Evolutionary conservation across 1,140 invertebrate genomes (phyloP).

Genomic region (Ooceraea biroi): DNA sequence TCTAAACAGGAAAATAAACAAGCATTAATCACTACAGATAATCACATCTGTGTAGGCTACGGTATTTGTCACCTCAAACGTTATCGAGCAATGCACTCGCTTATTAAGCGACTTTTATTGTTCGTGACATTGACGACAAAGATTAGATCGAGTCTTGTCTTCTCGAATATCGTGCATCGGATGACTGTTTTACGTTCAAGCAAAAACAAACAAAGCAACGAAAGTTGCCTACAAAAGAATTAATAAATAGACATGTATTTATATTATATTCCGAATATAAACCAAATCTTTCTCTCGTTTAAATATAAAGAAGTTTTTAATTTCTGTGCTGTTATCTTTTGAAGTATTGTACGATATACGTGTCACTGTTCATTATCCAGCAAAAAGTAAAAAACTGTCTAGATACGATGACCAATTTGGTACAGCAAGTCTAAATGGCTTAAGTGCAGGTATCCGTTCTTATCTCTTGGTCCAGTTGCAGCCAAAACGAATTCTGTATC

Average conservation of each 20-base stretch:
- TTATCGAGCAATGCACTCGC: slow-evolving; percentile 43
- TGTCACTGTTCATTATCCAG: background rate
- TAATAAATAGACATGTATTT: background rate
- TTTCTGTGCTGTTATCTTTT: background rate
- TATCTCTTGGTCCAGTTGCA: slow-evolving; percentile 68
- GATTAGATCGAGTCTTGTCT: slow-evolving; percentile 23
- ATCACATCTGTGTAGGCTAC: background rate
- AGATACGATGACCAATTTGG: slow-evolving; percentile 3
- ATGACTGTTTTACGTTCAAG: background rate
- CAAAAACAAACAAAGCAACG: background rate
- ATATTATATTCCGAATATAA: background rate
- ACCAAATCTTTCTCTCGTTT: background rate
- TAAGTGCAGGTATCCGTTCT: slow-evolving; percentile 68
- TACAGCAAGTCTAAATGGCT: slow-evolving; percentile 50
- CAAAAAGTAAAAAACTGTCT: background rate
- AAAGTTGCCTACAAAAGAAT: background rate
- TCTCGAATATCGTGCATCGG: background rate
- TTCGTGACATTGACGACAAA: slow-evolving; percentile 42
- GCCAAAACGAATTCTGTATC: slow-evolving; percentile 66
- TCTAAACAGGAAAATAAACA: slow-evolving; percentile 38
- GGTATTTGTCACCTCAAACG: background rate
- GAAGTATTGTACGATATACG: background rate
- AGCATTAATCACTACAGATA: slow-evolving; percentile 14
- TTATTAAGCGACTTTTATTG: slow-evolving; percentile 23
- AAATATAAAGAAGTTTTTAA: slow-evolving; percentile 5